These are phyloP conservation scores for Oreochromis tanganicae DNA, from an alignment of 2,113 vertebrate species.

Conservation along the genomic window DNA sequence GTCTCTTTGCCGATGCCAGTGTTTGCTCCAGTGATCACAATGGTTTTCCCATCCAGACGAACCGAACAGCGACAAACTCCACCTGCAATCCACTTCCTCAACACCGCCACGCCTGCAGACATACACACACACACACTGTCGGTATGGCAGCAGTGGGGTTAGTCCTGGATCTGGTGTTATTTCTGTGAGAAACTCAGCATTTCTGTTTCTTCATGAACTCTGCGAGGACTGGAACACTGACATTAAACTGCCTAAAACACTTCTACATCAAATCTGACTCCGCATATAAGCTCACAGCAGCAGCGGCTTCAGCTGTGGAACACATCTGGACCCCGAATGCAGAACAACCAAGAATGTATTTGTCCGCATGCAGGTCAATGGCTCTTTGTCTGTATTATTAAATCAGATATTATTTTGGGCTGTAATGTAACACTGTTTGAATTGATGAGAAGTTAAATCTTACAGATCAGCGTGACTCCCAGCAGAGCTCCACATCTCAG, in stretches of 20 bases:
- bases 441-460: neutral
- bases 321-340: neutral
- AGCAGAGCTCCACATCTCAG: slow-evolving; percentile 37
- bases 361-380: neutral
- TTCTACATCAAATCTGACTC: neutral
- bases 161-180: neutral
- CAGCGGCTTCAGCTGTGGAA: neutral
- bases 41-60: slow-evolving; percentile 64
- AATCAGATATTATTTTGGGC: neutral
- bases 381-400: neutral
- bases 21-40: too few species aligned
- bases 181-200: neutral
- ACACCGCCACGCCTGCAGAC: slow-evolving; percentile 15
- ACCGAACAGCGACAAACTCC: slow-evolving; percentile 52
- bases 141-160: neutral
- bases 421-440: neutral
- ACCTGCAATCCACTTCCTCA: slow-evolving; percentile 66
- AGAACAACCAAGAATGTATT: neutral
- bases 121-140: neutral
- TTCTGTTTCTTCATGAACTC: neutral
- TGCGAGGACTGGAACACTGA: neutral
- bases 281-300: neutral
- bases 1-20: too few species aligned
- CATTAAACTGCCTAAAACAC: neutral
- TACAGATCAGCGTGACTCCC: slow-evolving; percentile 49